These are phyloP conservation scores for Scophthalmus maximus DNA, from an alignment of 2,113 vertebrate genomes.

Conservation along the genomic window DNA sequence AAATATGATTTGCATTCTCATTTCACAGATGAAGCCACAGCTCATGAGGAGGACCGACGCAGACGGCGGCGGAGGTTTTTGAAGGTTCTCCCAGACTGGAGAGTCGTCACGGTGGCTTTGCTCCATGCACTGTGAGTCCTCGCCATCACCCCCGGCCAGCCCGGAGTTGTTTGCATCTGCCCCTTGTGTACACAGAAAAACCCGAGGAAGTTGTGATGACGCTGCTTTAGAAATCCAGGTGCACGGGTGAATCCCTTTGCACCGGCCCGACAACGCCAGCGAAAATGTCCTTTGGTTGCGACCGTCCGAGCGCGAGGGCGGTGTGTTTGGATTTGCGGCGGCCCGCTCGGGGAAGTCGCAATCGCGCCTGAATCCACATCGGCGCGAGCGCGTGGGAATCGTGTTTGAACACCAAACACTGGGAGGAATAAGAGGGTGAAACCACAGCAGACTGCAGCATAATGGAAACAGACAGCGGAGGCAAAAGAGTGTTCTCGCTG, in stretches of 20 bases:
- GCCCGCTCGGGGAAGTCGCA: not conserved
- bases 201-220: constrained; percentile 26
- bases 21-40: constrained; percentile 74
- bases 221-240: constrained; percentile 23
- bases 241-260: constrained; percentile 30
- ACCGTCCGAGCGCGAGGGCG: constrained; percentile 7
- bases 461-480: constrained; percentile 14
- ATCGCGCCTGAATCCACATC: constrained; percentile 2
- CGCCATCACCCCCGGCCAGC: constrained; percentile 35
- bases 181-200: constrained; percentile 32
- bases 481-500: not conserved
- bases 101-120: constrained; percentile 69
- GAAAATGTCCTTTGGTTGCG: not conserved
- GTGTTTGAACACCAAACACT: constrained; percentile 10
- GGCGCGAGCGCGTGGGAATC: not conserved
- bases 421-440: constrained; percentile 27
- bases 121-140: constrained; percentile 58
- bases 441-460: not conserved
- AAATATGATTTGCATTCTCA: constrained; percentile 80
- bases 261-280: not conserved
- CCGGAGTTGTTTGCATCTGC: constrained; percentile 46
- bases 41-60: constrained; percentile 62
- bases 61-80: constrained; percentile 45
- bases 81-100: constrained; percentile 58
- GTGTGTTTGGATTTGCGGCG: constrained; percentile 3